These are phyloP conservation scores for Aplysina aerophoba DNA, from an alignment of 37 sponge, comb jelly and placozoan species.

Conservation along the genomic window DNA sequence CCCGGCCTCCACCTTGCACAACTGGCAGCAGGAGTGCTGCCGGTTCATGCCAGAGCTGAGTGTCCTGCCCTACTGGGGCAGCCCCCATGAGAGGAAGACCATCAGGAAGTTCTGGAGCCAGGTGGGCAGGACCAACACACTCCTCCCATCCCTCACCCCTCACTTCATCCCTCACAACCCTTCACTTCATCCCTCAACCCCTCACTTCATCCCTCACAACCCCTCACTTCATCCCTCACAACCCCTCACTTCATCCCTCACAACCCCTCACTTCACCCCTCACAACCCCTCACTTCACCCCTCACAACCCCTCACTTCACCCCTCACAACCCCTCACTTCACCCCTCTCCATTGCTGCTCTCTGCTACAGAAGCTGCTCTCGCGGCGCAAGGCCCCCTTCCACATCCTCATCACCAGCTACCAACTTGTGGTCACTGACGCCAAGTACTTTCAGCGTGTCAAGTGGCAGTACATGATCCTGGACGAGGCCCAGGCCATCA, in stretches of 20 bases:
- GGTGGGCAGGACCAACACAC: constrained; percentile 29
- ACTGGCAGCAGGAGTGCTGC: constrained; percentile 95
- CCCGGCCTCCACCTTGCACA: constrained; percentile 95
- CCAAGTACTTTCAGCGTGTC: constrained; percentile 88
- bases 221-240: neutral
- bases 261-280: neutral
- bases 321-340: neutral
- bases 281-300: neutral
- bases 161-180: neutral
- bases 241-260: neutral
- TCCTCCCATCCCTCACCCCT: neutral
- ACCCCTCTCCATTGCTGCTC: neutral
- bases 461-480: constrained; percentile 98
- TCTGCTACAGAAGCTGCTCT: constrained; percentile 62
- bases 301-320: neutral
- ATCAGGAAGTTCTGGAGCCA: constrained; percentile 93
- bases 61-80: constrained; percentile 96
- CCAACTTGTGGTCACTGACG: constrained; percentile 91
- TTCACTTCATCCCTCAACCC: neutral
- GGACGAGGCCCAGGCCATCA: constrained; percentile 97
- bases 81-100: constrained; percentile 83
- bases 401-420: constrained; percentile 95
- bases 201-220: neutral
- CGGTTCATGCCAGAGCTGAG: constrained; percentile 76
- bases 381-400: constrained; percentile 80